Evolutionary conservation across 2,888 invertebrate species (phyloP).

Genomic region (Pristionchus arcanus): DNA sequence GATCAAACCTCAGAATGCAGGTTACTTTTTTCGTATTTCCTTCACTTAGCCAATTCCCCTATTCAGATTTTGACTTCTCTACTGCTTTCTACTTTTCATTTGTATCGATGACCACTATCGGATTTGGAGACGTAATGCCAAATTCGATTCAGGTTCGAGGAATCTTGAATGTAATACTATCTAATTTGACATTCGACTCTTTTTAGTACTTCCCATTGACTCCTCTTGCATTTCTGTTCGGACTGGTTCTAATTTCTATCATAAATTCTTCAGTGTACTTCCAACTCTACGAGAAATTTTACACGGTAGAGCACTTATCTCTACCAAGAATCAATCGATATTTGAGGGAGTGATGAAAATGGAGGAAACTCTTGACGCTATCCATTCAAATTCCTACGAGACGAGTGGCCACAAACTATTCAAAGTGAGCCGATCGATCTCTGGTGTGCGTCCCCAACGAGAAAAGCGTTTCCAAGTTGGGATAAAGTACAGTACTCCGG

Average conservation of each 20-base stretch:
- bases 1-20: neutral
- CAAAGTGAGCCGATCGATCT: conserved; percentile 7
- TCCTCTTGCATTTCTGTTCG: conserved; percentile 68
- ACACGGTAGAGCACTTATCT: neutral
- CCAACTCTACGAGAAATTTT: conserved; percentile 67
- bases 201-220: conserved; percentile 69
- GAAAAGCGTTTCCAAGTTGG: too few relatives aligned
- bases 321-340: neutral
- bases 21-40: neutral
- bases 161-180: neutral
- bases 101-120: conserved; percentile 70
- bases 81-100: conserved; percentile 71
- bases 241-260: conserved; percentile 69
- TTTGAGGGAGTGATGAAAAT: conserved; percentile 24
- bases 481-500: too few relatives aligned
- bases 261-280: conserved; percentile 71
- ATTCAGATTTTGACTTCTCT: conserved; percentile 52
- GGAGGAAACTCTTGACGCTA: conserved; percentile 47
- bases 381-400: conserved; percentile 33
- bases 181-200: neutral
- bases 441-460: too few relatives aligned
- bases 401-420: conserved; percentile 35
- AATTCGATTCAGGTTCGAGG: conserved; percentile 65
- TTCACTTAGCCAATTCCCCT: neutral
- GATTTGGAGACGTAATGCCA: conserved; percentile 73